phyloP scores from a whole-genome alignment of 2,888 invertebrate genomes.

The Kuschelorhynchus macadamiae region DNA sequence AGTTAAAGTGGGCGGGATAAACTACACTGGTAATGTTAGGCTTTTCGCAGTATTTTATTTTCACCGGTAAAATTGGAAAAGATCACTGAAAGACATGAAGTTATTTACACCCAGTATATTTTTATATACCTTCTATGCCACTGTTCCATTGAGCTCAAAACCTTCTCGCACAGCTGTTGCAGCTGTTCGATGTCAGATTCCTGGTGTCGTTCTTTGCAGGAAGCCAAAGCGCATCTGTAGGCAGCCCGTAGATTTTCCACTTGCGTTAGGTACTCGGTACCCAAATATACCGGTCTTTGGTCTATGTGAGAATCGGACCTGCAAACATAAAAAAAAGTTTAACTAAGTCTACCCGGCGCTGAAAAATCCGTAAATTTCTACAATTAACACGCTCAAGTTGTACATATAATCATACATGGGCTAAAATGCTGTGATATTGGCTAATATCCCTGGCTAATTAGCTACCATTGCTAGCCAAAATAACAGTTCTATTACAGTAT shows the following conservation, averaged over 20 bases:
- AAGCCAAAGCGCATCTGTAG: constrained; percentile 77
- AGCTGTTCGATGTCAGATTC: constrained; percentile 91
- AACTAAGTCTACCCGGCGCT: background rate
- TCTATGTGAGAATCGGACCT: constrained; percentile 53
- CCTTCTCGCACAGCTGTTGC: constrained; percentile 87
- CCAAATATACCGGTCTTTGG: constrained; percentile 62
- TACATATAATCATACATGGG: too few relatives aligned
- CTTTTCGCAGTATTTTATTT: too few relatives aligned
- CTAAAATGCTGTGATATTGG: too few relatives aligned
- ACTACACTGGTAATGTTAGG: too few relatives aligned
- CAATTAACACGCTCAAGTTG: too few relatives aligned
- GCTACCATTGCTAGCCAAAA: too few relatives aligned
- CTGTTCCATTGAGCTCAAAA: constrained; percentile 90
- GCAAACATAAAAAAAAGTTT: background rate
- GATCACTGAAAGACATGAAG: too few relatives aligned
- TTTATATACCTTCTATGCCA: constrained; percentile 76
- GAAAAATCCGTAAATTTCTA: background rate
- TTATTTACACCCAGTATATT: too few relatives aligned
- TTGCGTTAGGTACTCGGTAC: constrained; percentile 86
- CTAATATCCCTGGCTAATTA: too few relatives aligned
- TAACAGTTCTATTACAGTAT: too few relatives aligned
- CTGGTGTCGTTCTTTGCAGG: constrained; percentile 75
- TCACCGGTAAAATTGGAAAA: too few relatives aligned
- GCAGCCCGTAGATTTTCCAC: constrained; percentile 84
- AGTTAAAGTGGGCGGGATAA: too few relatives aligned